phyloP scores from a whole-genome alignment of 2,113 vertebrate species.

The Lophura nycthemera region DNA sequence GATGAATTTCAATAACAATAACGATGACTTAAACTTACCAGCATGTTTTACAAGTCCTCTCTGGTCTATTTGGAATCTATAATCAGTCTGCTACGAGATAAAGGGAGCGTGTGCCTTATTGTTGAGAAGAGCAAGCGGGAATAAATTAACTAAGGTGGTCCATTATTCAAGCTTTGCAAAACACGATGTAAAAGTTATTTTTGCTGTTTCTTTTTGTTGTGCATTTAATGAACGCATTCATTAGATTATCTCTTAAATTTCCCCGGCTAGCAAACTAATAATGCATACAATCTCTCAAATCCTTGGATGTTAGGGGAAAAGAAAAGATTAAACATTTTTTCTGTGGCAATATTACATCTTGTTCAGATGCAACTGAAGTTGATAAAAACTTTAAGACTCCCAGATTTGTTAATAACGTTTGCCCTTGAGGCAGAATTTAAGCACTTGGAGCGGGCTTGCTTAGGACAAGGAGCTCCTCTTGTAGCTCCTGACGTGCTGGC shows the following conservation, averaged over 20 bases:
- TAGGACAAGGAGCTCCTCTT: neutral
- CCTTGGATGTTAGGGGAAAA: neutral
- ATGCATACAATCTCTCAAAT: constrained; percentile 35
- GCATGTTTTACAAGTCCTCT: constrained; percentile 40
- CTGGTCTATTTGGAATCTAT: constrained; percentile 64
- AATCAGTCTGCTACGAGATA: constrained; percentile 10
- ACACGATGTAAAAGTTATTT: constrained; percentile 41
- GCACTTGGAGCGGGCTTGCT: neutral
- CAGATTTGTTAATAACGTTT: neutral
- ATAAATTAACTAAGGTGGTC: constrained; percentile 24
- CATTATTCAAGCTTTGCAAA: constrained; percentile 46
- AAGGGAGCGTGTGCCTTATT: neutral
- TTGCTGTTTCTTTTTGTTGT: neutral
- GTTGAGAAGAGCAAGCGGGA: neutral
- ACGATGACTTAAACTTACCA: constrained; percentile 59
- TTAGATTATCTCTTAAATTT: constrained; percentile 57
- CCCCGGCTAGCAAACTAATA: constrained; percentile 40
- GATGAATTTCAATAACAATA: constrained; percentile 65
- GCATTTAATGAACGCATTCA: neutral
- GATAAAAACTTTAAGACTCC: neutral
- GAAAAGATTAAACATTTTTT: constrained; percentile 1
- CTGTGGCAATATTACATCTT: neutral
- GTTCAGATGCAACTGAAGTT: neutral
- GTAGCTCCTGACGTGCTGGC: neutral
- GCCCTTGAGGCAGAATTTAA: neutral